Conservation (phyloP, 2,797 vertebrate genomes). For the Aeoliscus strigatus region DNA sequence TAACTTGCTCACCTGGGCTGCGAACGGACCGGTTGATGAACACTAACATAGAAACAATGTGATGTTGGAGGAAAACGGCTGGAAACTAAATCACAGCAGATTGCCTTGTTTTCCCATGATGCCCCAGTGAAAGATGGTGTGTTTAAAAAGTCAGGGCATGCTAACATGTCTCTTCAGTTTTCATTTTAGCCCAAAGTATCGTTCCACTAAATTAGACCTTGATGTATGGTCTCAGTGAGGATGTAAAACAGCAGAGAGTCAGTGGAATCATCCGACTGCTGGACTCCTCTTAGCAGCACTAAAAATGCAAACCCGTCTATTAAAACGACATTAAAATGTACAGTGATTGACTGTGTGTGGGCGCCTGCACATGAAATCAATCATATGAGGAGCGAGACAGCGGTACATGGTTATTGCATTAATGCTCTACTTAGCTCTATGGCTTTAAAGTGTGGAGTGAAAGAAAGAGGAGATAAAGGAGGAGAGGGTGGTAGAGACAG, state of each 20-base stretch:
- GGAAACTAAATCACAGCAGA: constrained; percentile 38
- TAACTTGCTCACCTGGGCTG: constrained; percentile 57
- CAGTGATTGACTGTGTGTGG: constrained; percentile 32
- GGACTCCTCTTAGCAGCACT: constrained; percentile 45
- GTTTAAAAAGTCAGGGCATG: constrained; percentile 46
- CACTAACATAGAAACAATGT: constrained; percentile 8
- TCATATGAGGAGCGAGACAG: constrained; percentile 50
- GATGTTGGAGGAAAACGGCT: constrained; percentile 21
- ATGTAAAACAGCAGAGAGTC: constrained; percentile 57
- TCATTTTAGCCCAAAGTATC: constrained; percentile 34
- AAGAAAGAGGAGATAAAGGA: constrained; percentile 43
- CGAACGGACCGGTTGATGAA: constrained; percentile 38
- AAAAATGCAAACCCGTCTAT: constrained; percentile 51
- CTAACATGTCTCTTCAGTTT: constrained; percentile 45
- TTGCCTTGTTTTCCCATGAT: constrained; percentile 55
- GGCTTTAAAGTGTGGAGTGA: constrained; percentile 35
- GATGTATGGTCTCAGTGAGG: constrained; percentile 39
- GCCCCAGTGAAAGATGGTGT: constrained; percentile 37
- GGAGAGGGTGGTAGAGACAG: constrained; percentile 17
- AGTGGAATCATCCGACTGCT: constrained; percentile 20
- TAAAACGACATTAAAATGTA: constrained; percentile 48
- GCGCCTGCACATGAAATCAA: constrained; percentile 50
- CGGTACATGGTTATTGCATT: constrained; percentile 62
- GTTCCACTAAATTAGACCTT: constrained; percentile 54
- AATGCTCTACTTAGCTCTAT: constrained; percentile 43